Evolutionary conservation across 2,888 invertebrate species (phyloP).

Genomic region (Sinhomidia bicolor): DNA sequence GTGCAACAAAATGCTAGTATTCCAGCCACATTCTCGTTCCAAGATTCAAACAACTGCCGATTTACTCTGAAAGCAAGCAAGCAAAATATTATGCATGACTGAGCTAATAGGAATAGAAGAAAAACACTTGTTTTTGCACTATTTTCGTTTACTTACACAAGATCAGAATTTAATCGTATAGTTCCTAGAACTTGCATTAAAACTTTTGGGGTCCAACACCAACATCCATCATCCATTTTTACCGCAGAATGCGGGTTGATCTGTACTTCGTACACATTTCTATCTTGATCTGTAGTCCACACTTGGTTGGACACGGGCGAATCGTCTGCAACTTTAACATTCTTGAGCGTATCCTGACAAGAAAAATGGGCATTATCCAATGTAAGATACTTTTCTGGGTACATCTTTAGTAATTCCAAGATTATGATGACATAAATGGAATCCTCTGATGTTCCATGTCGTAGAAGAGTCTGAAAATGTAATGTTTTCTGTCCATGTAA

Average conservation of each 20-base stretch:
- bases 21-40: conserved; percentile 56
- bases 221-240: not conserved
- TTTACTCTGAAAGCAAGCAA: not conserved
- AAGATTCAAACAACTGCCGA: conserved; percentile 48
- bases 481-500: no score
- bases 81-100: not conserved
- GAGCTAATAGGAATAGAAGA: no score
- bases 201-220: conserved; percentile 39
- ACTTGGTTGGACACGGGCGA: not conserved
- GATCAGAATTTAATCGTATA: conserved; percentile 48
- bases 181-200: conserved; percentile 37
- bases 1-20: conserved; percentile 23
- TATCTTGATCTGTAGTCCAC: not conserved
- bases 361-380: not conserved
- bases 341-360: not conserved
- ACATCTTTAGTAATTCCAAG: conserved; percentile 31
- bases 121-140: not conserved
- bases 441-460: conserved; percentile 48
- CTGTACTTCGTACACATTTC: conserved; percentile 23
- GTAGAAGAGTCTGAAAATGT: conserved; percentile 4
- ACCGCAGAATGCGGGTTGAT: not conserved
- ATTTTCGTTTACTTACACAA: conserved; percentile 40
- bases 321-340: not conserved
- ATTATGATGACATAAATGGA: conserved; percentile 22
- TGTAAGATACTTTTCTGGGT: conserved; percentile 26